Evolutionary conservation across 2,888 invertebrate species (phyloP).

Genomic region (Amblyteles armatorius): DNA sequence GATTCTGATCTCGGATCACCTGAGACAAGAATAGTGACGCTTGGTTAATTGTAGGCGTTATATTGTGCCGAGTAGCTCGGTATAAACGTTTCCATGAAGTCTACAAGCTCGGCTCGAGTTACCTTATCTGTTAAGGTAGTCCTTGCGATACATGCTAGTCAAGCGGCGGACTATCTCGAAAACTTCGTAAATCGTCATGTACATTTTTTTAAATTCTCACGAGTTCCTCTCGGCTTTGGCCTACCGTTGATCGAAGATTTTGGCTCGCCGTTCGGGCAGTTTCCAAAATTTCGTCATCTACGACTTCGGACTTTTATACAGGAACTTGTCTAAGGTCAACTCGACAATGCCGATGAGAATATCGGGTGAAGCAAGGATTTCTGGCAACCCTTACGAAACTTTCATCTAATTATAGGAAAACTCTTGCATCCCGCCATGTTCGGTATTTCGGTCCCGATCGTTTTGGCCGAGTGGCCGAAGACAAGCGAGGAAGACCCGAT

Average conservation of each 20-base stretch:
- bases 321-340: slow-evolving; percentile 22
- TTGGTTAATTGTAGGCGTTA: background rate
- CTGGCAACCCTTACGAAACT: slow-evolving; percentile 54
- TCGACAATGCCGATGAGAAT: slow-evolving; percentile 36
- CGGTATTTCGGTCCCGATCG: slow-evolving; percentile 46
- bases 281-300: slow-evolving; percentile 2
- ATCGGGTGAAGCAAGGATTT: slow-evolving; percentile 51
- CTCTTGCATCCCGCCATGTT: slow-evolving; percentile 40
- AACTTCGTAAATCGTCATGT: too few relatives aligned
- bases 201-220: too few relatives aligned
- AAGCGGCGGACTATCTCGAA: too few relatives aligned
- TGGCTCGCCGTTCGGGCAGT: background rate
- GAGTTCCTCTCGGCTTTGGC: background rate
- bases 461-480: slow-evolving; percentile 17
- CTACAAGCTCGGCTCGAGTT: background rate
- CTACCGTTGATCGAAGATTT: background rate
- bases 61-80: background rate
- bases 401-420: slow-evolving; percentile 57
- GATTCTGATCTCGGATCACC: background rate
- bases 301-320: background rate
- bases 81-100: background rate
- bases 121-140: too few relatives aligned
- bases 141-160: too few relatives aligned
- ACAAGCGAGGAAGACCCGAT: too few relatives aligned
- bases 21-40: background rate